Base-by-base conservation (phyloP, 2,113 vertebrate species). In the Hassar affinis region DNA sequence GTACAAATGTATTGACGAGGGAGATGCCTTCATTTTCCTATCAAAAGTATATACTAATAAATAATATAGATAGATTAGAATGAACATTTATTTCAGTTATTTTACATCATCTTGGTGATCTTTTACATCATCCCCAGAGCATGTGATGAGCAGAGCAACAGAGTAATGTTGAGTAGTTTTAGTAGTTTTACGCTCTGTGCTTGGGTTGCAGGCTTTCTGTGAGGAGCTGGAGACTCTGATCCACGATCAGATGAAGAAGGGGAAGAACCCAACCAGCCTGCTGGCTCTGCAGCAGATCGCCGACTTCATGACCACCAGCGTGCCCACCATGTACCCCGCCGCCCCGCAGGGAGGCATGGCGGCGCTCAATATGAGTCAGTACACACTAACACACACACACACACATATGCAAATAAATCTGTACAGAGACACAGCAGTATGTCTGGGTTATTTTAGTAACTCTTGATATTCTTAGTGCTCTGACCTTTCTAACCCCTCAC, bases 151-250 rank as follows among this genome's bases (percentile, higher is more conserved):
- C n/a, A n/a, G n/a, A n/a, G n/a, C n/a, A n/a, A n/a, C n/a, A n/a
- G n/a, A n/a, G n/a, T n/a, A n/a, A n/a, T n/a, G n/a, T n/a, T n/a
- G n/a, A n/a, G n/a, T n/a, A n/a, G n/a, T n/a, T n/a, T n/a, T n/a
- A 62, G 27, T 6, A 30, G 30, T 45, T 42, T 11, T n/a, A 47
- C 25, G 2, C 27, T 18, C 61, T 51, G 4, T 27, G 35, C 6
- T 71, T 59, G 7, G 68, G 30, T 74, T 85, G 20, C 68, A 99
- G 98, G 98, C 97, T 0, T 99, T 99, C 91, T 99, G 98, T 88
- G 98, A 99, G 52, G 98, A 99, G 87, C 72, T 99, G 93, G 98
- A 99, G 83, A 96, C 98, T 0, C 98, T 99, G 97, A 99, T 99
- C 87, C 97, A 99, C 90, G 98, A 99, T 10, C 98, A 99, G 80